Percentiles rank a stretch among this genome's conserved stretches.
Conservation (phyloP, 2,113 vertebrate genomes). For the Pseudorectes ferrugineus region DNA sequence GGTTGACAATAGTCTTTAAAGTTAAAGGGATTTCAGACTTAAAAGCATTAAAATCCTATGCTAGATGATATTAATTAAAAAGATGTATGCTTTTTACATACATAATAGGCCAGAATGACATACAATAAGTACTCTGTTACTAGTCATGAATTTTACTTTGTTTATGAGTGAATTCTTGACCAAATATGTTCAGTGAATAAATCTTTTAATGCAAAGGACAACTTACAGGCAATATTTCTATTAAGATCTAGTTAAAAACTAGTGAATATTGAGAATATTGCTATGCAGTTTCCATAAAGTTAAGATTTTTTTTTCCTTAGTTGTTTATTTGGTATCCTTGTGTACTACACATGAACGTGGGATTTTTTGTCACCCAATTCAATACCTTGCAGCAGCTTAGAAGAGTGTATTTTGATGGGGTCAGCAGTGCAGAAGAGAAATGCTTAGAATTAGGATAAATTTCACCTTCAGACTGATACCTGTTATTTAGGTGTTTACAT, state of each 20-base stretch:
- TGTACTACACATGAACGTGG: neutral
- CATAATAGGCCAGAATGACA: neutral
- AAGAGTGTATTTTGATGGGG: neutral
- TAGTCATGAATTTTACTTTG: neutral
- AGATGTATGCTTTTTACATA: neutral
- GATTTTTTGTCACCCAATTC: neutral
- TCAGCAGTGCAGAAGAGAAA: neutral
- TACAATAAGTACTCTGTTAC: neutral
- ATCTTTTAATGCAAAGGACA: neutral
- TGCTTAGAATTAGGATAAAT: neutral
- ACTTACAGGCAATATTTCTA: neutral
- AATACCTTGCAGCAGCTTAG: neutral
- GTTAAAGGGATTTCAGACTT: neutral
- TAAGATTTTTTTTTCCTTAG: neutral
- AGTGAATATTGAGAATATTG: neutral
- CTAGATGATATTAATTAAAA: neutral
- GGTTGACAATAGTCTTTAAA: neutral
- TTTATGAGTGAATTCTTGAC: neutral
- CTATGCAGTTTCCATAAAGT: neutral
- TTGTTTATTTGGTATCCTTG: neutral
- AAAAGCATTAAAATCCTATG: neutral
- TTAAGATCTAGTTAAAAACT: neutral
- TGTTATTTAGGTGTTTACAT: neutral
- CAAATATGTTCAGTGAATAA: neutral
- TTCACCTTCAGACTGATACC: neutral